These are phyloP conservation scores for Lepus timidus DNA, from an alignment of 2,113 vertebrate genomes.

Conservation along the genomic window DNA sequence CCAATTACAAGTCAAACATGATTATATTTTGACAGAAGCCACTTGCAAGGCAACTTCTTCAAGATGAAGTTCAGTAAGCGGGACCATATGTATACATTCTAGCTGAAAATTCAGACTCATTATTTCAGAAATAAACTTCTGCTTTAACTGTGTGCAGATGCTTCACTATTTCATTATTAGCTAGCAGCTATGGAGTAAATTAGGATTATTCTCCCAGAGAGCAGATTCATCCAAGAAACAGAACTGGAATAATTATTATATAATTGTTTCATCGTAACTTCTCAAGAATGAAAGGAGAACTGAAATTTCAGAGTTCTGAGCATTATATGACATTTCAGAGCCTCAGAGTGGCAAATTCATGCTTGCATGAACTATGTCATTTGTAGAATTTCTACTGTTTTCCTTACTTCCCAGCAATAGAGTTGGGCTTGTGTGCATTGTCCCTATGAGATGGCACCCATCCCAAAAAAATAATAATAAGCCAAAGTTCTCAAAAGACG, in stretches of 20 bases:
- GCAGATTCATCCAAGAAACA: constrained; percentile 42
- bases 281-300: neutral
- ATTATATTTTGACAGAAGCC: constrained; percentile 54
- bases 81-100: constrained; percentile 29
- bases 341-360: neutral
- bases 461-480: neutral
- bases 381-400: neutral
- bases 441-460: neutral
- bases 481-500: neutral
- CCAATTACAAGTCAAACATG: constrained; percentile 48
- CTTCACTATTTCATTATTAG: constrained; percentile 1
- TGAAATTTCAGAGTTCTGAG: constrained; percentile 43
- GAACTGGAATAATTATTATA: constrained; percentile 3
- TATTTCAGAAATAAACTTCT: constrained; percentile 23
- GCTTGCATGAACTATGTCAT: neutral
- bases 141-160: neutral
- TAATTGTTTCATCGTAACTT: neutral
- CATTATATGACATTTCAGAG: constrained; percentile 15
- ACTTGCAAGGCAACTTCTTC: constrained; percentile 48
- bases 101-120: constrained; percentile 45
- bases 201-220: constrained; percentile 17
- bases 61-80: constrained; percentile 46
- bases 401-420: neutral
- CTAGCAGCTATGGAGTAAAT: neutral
- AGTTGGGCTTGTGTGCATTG: neutral